Evolutionary conservation across 92 coral and sea anemone species (phyloP).

Genomic region (Zoanthus sansibaricus): DNA sequence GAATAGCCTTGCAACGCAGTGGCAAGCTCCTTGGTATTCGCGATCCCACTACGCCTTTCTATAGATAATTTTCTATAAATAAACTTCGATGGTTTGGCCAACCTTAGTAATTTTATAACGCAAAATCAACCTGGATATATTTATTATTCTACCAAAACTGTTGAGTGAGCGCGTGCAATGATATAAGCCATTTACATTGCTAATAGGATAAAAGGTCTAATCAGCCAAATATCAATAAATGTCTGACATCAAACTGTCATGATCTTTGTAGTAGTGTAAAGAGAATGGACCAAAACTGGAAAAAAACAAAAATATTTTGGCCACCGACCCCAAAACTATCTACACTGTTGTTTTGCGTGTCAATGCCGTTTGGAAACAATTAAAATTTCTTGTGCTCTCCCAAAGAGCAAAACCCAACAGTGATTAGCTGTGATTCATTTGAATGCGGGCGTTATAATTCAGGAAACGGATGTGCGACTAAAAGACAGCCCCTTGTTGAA

Average conservation of each 20-base stretch:
- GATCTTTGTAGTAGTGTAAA: conserved; percentile 10
- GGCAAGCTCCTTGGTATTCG: not conserved
- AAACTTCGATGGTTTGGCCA: not conserved
- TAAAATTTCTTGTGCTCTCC: conserved; percentile 46
- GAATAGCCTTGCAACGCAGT: conserved; percentile 5
- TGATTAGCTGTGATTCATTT: conserved; percentile 45
- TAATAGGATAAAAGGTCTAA: conserved; percentile 46
- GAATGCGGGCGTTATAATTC: conserved; percentile 30
- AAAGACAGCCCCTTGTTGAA: conserved; percentile 43
- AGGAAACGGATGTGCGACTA: conserved; percentile 46
- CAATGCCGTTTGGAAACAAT: conserved; percentile 18
- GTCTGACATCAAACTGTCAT: conserved; percentile 26
- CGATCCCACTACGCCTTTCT: conserved; percentile 32
- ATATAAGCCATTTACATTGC: conserved; percentile 35
- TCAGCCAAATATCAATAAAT: conserved; percentile 42
- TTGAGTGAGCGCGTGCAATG: conserved; percentile 44
- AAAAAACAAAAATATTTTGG: conserved; percentile 4
- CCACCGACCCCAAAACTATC: not conserved
- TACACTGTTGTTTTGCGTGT: conserved; percentile 24
- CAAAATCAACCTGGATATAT: conserved; percentile 3
- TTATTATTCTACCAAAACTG: conserved; percentile 24
- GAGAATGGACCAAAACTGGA: not conserved
- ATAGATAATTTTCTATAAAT: conserved; percentile 23
- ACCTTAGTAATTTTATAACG: conserved; percentile 27
- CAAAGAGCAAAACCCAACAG: conserved; percentile 45